phyloP scores from a whole-genome alignment of 2,888 invertebrate genomes.

The Geotrupes spiniger region DNA sequence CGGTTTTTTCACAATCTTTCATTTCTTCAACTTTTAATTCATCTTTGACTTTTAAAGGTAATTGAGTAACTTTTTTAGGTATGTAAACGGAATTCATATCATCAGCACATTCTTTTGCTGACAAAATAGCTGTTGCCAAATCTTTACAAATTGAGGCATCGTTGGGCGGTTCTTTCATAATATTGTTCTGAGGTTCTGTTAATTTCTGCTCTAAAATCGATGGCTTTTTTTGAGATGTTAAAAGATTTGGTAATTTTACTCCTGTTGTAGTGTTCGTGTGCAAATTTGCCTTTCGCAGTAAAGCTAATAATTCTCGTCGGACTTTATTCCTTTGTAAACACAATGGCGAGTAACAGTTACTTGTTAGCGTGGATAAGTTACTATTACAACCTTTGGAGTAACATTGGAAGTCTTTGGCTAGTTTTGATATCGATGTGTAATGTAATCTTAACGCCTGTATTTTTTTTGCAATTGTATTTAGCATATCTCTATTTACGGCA shows the following conservation, averaged over 20 bases:
- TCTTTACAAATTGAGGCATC: conserved; percentile 62
- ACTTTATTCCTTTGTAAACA: conserved; percentile 73
- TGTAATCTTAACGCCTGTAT: conserved; percentile 67
- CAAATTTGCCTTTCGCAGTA: conserved; percentile 63
- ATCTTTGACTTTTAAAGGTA: conserved; percentile 28
- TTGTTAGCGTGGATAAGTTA: conserved; percentile 51
- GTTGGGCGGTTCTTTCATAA: conserved; percentile 31
- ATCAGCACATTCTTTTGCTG: conserved; percentile 62
- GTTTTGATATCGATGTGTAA: conserved; percentile 65
- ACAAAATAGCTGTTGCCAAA: conserved; percentile 59
- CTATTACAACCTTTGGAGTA: conserved; percentile 71
- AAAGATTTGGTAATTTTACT: conserved; percentile 48
- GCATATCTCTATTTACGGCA: conserved; percentile 54
- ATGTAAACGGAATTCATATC: conserved; percentile 42
- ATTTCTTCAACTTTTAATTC: conserved; percentile 32
- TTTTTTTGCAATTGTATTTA: conserved; percentile 62
- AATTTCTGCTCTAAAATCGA: conserved; percentile 71
- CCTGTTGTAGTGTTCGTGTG: conserved; percentile 53
- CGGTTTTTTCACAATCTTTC: conserved; percentile 36
- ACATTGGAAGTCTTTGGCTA: conserved; percentile 71
- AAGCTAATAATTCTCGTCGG: conserved; percentile 63
- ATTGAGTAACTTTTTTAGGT: conserved; percentile 30
- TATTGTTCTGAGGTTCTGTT: conserved; percentile 46
- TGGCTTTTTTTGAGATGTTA: conserved; percentile 48
- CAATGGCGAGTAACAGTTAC: conserved; percentile 75